Evolutionary conservation across 2,888 invertebrate species (phyloP), one percentile per base, ranked within the genome.

Genomic region (Rhyacophila evoluta): DNA sequence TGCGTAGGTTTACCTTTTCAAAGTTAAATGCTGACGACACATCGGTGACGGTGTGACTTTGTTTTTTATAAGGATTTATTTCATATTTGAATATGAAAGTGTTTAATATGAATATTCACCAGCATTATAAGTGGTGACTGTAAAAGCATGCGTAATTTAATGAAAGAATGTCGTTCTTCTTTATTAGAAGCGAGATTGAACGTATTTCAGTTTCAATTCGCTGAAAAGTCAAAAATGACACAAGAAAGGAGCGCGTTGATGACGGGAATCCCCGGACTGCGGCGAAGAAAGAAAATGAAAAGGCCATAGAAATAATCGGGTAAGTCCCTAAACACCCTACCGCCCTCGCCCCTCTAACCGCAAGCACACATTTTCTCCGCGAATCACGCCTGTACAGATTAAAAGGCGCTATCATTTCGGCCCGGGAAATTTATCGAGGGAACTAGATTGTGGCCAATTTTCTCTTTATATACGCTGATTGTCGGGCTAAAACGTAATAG

Each of bases 371-470:
- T 10, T 5, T 19, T 55, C 55, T 55, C 8, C 25, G 10, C 55
- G 55, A 55, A 55, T 55, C 55, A 55, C 55, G 55, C 5, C 25
- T 55, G 55, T 55, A 55, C 8, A 55, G 55, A 55, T 55, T 55
- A 55, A 55, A 55, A 55, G 10, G 19, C 55, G 55, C 55, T 55
- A 55, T 55, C 55, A 55, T 55, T 55, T 25, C 55, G 55, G 10
- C 15, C 55, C 25, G 55, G 55, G 1, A 19, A 55, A 55, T 55
- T 25, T 19, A 55, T 25, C 19, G 55, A 55, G 25, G 55, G 25
- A 25, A 55, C 19, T 55, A 55, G 55, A 55, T 55, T 15, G 55
- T 12, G 25, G 55, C 19, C 55, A 19, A 15, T 55, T 55, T 10
- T 55, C 10, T 19, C 55, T 55, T 10, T 5, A 25, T n/a, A n/a